Evolutionary conservation across 1,140 invertebrate species (phyloP), one percentile per base, ranked within the genome.

Genomic region (Drosophila tropicalis): DNA sequence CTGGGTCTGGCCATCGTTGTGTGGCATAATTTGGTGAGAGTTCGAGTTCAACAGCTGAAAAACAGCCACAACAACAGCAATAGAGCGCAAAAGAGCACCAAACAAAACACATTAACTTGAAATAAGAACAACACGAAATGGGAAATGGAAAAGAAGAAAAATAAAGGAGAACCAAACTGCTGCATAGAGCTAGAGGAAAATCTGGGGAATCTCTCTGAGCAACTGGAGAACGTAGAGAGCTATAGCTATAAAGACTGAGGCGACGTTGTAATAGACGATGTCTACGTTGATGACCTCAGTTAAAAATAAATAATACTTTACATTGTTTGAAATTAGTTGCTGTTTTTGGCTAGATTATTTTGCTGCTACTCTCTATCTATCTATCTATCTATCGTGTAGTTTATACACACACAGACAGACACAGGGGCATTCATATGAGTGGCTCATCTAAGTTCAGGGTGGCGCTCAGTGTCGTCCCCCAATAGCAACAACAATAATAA

Each of bases 261-360:
- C 62, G 70, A 41, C 55, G 69, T 15, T 74, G 77, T 85, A 85
- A 85, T 78, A 68, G 77, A 63, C 77, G 54, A 63, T 70, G 76
- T 72, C 72, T 76, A 70, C 75, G 75, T 70, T 79, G 82, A 87
- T 86, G 83, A 86, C 83, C 83, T 86, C 83, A 80, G 83, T 86
- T 86, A 89, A 86, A 86, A 86, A 86, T 86, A 86, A 86, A 86
- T 89, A 87, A 86, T 86, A 86, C 83, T 86, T 86, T 89, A 86
- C 83, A 86, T 83, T 86, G 79, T 86, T 86, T 89, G 80, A 73
- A 86, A 89, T 86, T 86, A 86, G 83, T 89, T 71, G 83, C 83
- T 89, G 83, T 67, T 77, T 83, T 83, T 79, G 47, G 83, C 22
- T 72, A 81, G 76, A 67, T 75, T 65, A 67, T 15, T 44, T 60